These are phyloP conservation scores for Lycaena phlaeas DNA, from an alignment of 2,888 invertebrate species.

Conservation along the genomic window DNA sequence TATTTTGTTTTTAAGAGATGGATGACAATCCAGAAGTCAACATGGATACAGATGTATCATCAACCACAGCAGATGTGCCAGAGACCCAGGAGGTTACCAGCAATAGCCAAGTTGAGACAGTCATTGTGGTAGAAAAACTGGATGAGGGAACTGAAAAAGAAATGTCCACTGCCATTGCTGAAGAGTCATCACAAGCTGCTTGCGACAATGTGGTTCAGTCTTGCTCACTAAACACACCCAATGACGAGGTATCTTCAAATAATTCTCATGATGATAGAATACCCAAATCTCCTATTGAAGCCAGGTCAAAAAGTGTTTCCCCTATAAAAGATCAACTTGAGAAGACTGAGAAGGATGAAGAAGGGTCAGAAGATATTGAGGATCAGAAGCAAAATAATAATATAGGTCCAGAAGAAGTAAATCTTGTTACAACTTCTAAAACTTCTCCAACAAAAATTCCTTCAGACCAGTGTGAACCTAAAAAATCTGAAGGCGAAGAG, in stretches of 20 bases:
- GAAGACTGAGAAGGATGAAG: neutral
- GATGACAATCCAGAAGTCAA: constrained; percentile 50
- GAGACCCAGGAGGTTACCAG: constrained; percentile 41
- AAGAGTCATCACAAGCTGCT: constrained; percentile 7
- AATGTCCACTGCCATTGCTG: constrained; percentile 2
- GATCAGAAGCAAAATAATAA: too few relatives aligned
- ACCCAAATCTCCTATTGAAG: neutral
- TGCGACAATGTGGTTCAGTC: constrained; percentile 3
- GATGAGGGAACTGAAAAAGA: constrained; percentile 25
- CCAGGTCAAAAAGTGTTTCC: neutral
- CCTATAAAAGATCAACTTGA: neutral
- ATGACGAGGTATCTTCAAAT: constrained; percentile 1
- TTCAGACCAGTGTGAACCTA: neutral
- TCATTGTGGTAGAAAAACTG: constrained; percentile 47
- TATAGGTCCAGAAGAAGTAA: too few relatives aligned
- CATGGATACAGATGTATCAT: constrained; percentile 60
- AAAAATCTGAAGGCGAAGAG: neutral
- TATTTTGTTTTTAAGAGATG: constrained; percentile 41
- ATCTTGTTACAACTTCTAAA: neutral
- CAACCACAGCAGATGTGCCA: constrained; percentile 46
- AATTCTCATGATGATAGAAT: neutral
- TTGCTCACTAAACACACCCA: neutral
- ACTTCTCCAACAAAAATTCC: neutral
- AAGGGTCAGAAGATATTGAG: neutral
- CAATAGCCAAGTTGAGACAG: constrained; percentile 44